Percentiles rank a stretch among this genome's conserved stretches.
phyloP scores from a whole-genome alignment of 2,888 invertebrate genomes.

The Hyalella azteca region DNA sequence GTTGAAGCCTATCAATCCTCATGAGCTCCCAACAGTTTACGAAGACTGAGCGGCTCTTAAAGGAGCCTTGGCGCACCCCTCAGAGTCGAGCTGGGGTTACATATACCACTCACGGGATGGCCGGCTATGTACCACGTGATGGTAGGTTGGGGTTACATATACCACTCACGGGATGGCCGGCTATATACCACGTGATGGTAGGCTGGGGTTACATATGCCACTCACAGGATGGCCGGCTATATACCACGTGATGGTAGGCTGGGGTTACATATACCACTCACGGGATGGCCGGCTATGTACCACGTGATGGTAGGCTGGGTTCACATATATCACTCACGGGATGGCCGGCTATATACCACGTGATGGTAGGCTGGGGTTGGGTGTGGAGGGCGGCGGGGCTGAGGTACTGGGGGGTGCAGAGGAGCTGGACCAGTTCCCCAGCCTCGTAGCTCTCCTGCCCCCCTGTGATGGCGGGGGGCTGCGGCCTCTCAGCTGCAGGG shows the following conservation, averaged over 20 bases:
- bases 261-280: constrained; percentile 17
- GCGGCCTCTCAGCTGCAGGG: constrained; percentile 10
- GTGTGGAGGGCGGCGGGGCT: constrained; percentile 8
- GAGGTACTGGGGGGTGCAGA: constrained; percentile 16
- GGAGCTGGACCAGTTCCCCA: not conserved
- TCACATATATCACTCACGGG: constrained; percentile 30
- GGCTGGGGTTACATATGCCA: too few relatives aligned
- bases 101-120: too few relatives aligned
- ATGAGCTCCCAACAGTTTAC: too few relatives aligned
- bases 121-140: too few relatives aligned
- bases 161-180: too few relatives aligned
- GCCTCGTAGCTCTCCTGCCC: not conserved
- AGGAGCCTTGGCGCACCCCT: too few relatives aligned
- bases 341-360: constrained; percentile 40
- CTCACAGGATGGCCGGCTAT: constrained; percentile 31
- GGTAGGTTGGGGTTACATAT: too few relatives aligned
- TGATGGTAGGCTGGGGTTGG: constrained; percentile 27
- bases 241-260: constrained; percentile 41
- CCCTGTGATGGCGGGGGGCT: not conserved
- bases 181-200: too few relatives aligned
- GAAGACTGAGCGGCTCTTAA: too few relatives aligned
- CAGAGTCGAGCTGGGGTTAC: too few relatives aligned
- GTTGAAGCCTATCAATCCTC: too few relatives aligned
- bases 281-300: constrained; percentile 37
- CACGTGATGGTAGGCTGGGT: constrained; percentile 39